These are phyloP conservation scores for Sternarchorhynchus goeldii DNA, from an alignment of 2,797 vertebrate species.

Conservation along the genomic window DNA sequence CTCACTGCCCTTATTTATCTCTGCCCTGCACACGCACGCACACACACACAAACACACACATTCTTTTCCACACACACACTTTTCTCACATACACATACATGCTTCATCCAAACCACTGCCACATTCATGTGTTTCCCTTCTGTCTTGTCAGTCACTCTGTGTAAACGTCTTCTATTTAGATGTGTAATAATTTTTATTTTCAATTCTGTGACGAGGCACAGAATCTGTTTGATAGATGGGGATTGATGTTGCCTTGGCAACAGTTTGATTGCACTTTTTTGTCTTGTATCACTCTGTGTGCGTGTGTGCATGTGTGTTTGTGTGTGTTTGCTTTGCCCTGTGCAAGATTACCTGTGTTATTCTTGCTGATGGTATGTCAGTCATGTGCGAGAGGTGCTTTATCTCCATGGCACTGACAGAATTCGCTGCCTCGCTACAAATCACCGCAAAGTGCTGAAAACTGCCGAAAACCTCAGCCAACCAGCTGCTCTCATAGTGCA, in stretches of 20 bases:
- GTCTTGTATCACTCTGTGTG: not conserved
- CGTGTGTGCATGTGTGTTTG: not conserved
- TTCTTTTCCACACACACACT: not conserved
- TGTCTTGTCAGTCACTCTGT: constrained; percentile 31
- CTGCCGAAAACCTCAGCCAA: constrained; percentile 47
- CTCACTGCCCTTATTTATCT: constrained; percentile 48
- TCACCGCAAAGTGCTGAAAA: constrained; percentile 20
- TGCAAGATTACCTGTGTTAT: not conserved
- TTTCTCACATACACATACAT: not conserved
- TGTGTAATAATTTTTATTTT: constrained; percentile 43
- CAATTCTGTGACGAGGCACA: constrained; percentile 32
- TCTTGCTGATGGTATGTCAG: not conserved
- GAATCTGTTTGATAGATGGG: constrained; percentile 20
- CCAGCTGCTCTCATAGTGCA: constrained; percentile 13
- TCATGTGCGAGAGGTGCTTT: constrained; percentile 38
- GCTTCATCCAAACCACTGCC: constrained; percentile 34
- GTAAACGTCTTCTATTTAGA: constrained; percentile 42
- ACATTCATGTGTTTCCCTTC: constrained; percentile 12
- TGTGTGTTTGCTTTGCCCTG: not conserved
- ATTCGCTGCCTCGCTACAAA: constrained; percentile 65
- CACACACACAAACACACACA: constrained; percentile 2
- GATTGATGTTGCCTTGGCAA: constrained; percentile 24
- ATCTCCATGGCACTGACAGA: constrained; percentile 53
- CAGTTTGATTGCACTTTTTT: constrained; percentile 16
- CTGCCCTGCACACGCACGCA: constrained; percentile 22